A percentile compares a stretch with the other conserved stretches of the same genome.
Conservation (phyloP, 2,113 vertebrate genomes). For the Myotis davidii region DNA sequence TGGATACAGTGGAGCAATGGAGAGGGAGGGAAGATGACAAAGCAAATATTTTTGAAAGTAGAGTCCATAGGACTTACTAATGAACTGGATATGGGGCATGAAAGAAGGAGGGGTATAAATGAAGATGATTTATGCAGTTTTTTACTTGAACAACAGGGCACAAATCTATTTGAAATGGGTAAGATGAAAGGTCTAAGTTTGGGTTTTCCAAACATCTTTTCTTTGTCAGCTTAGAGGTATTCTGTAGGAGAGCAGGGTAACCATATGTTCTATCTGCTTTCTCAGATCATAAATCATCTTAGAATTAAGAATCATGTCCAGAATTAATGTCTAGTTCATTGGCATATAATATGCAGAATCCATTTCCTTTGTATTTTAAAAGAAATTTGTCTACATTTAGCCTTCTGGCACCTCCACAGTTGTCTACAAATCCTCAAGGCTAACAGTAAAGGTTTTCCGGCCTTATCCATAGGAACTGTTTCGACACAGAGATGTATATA, state of each 20-base stretch:
- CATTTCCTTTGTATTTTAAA: neutral
- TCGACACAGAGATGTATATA: neutral
- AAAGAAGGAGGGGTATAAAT: neutral
- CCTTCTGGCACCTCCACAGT: neutral
- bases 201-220: neutral
- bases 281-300: conserved; percentile 15
- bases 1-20: neutral
- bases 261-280: neutral
- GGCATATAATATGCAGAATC: neutral
- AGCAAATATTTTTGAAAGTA: neutral
- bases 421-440: neutral
- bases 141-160: neutral
- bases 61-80: neutral
- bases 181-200: neutral
- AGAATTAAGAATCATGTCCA: conserved; percentile 1
- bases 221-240: neutral
- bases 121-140: neutral
- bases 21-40: neutral
- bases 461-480: neutral
- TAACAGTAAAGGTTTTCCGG: neutral
- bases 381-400: neutral
- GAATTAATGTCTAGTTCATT: conserved; percentile 10
- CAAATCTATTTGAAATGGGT: conserved; percentile 13
- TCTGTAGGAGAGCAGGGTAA: neutral
- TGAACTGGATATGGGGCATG: neutral